Evolutionary conservation across 2,888 invertebrate genomes (phyloP), one percentile per base, ranked within the genome.

Genomic region (Volucella inflata): DNA sequence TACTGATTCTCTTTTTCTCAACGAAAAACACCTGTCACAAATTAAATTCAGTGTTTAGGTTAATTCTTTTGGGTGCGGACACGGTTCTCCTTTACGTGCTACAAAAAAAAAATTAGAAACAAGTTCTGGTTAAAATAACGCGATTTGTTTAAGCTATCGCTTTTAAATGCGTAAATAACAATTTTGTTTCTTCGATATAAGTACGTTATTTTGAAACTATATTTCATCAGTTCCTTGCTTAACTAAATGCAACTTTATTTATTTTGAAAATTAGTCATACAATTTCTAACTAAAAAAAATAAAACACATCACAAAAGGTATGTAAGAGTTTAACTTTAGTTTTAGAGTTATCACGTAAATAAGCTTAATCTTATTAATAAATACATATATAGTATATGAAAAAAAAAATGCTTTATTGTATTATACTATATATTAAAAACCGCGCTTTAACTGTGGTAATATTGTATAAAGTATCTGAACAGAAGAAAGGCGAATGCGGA

Each of bases 21-120:
- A 50, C 53, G 55, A 65, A 62, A 62, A 68, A 62, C 80, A 80
- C 80, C 80, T 80, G 80, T 62, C 68, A 62, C 38, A 36, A 46
- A 53, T 40, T 67, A 65, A 57, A 79, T 75, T 80, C 65, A 80
- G 80, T 80, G 68, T 68, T 76, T 50, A 76, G 67, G 68, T 76
- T 50, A 80, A 55, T 76, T 80, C 68, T 76, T 68, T 80, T 76
- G 62, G 62, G 76, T 76, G 60, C 80, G 76, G 80, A 80, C 76
- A 40, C 68, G 60, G 68, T 68, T 46, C 17, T 44, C 46, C 60
- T 74, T 60, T 30, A 30, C 30, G 30, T 30, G 30, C 30, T 6
- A 30, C 4, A 6, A 30, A 21, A 21, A 21, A 21, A n/a, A n/a
- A n/a, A n/a, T n/a, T 2, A 21, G 11, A 48, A 4, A 17, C 21